Evolutionary conservation across 2,888 invertebrate genomes (phyloP).

Genomic region (Ophraella communa): DNA sequence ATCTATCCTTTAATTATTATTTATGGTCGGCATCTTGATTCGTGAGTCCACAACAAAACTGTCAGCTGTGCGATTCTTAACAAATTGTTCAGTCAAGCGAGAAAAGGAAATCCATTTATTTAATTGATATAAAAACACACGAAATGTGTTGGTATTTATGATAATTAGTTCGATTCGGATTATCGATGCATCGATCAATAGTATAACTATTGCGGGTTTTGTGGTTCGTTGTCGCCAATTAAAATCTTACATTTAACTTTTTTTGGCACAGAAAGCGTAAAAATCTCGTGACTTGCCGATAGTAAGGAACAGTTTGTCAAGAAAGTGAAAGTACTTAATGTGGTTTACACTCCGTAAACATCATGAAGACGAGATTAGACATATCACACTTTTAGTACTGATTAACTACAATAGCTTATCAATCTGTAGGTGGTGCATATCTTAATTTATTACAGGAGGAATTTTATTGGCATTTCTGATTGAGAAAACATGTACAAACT

Average conservation of each 20-base stretch:
- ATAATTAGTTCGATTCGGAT: slow-evolving; percentile 32
- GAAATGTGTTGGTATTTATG: slow-evolving; percentile 36
- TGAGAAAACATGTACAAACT: too few species aligned
- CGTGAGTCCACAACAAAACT: slow-evolving; percentile 37
- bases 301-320: too few species aligned
- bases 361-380: too few species aligned
- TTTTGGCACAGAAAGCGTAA: neutral
- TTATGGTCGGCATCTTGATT: slow-evolving; percentile 39
- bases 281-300: neutral
- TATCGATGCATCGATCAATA: slow-evolving; percentile 30
- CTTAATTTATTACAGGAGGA: too few species aligned
- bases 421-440: too few species aligned
- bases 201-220: slow-evolving; percentile 28
- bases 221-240: slow-evolving; percentile 28
- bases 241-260: slow-evolving; percentile 14
- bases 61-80: slow-evolving; percentile 42
- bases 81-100: slow-evolving; percentile 41
- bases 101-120: slow-evolving; percentile 42
- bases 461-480: too few species aligned
- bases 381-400: too few species aligned
- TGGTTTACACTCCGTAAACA: too few species aligned
- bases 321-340: too few species aligned
- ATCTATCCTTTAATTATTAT: slow-evolving; percentile 40
- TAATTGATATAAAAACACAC: slow-evolving; percentile 42
- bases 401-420: too few species aligned